A percentile compares a stretch with the other conserved stretches of the same genome.
Evolutionary conservation across 2,113 vertebrate genomes (phyloP).

Genomic region (Electrona antarctica): DNA sequence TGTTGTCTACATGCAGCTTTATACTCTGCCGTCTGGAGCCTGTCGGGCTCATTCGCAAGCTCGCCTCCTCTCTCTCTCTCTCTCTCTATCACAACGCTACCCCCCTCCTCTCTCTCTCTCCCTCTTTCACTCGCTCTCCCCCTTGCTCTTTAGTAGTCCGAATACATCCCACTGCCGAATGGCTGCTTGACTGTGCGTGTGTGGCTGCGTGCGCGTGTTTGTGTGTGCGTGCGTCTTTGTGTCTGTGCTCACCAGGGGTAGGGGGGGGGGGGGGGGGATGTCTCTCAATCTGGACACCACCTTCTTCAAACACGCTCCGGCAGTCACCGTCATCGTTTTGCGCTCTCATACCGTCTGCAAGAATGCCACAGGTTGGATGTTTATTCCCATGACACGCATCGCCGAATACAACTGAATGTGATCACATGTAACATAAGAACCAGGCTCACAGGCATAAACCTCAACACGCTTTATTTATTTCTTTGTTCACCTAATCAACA

Average conservation of each 20-base stretch:
- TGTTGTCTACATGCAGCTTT: slow-evolving; percentile 75
- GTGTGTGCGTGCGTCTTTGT: slow-evolving; percentile 17
- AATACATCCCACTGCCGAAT: slow-evolving; percentile 85
- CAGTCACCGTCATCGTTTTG: slow-evolving; percentile 27
- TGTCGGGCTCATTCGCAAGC: slow-evolving; percentile 65
- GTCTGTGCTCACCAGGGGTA: slow-evolving; percentile 63
- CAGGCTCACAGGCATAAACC: no score
- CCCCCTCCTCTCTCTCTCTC: slow-evolving; percentile 32
- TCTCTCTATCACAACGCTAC: slow-evolving; percentile 29
- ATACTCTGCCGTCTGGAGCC: slow-evolving; percentile 75
- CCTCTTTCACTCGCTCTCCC: slow-evolving; percentile 63
- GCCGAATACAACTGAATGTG: not conserved
- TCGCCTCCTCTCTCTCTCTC: slow-evolving; percentile 57
- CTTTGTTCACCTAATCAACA: slow-evolving; percentile 10
- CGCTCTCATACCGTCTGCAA: slow-evolving; percentile 3
- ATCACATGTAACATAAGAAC: not conserved
- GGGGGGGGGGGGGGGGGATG: no score
- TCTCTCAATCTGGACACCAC: slow-evolving; percentile 67
- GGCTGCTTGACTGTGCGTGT: slow-evolving; percentile 67
- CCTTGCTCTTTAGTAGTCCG: slow-evolving; percentile 85
- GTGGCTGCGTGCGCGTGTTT: no score
- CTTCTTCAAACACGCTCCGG: slow-evolving; percentile 38
- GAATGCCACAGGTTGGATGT: slow-evolving; percentile 66
- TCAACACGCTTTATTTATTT: not conserved
- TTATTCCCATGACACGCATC: slow-evolving; percentile 18